Base-by-base conservation (phyloP, 1,140 invertebrate species). In the Parasteatoda tepidariorum region DNA sequence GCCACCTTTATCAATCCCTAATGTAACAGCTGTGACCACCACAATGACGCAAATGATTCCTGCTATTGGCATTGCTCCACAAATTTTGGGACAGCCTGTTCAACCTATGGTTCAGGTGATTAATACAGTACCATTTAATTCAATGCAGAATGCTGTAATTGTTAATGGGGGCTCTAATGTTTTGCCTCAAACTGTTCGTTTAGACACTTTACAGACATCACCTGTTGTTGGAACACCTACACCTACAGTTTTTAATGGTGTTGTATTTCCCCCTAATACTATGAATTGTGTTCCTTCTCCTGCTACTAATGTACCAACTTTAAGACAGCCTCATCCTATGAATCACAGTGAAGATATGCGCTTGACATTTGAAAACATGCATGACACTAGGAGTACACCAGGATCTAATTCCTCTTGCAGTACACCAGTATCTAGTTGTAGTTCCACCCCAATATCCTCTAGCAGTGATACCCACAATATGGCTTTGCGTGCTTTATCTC, bases 1-100 rank as follows among this genome's bases (percentile, higher is more conserved):
- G 90, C 93, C 93, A 24, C 92, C 93, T 9, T 88, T 93, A 30
- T 92, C 92, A 13, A 91, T 92, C 0, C 92, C 91, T 22, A 92
- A 93, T 88, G 91, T 93, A 1, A 94, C 93, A 1, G 93, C 92
- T 86, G 93, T 93, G 0, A 93, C 93, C 1, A 92, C 92, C 15
- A 91, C 93, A 26, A 91, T 94, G 7, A 92, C 92, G 24, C 93
- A 93, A 89, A 92, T 93, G 0, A 92, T 93, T 70, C 91, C 91
- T 7, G 90, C 91, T 2, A 91, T 89, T 54, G 87, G 89, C 26
- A 86, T 92, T 9, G 90, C 91, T 7, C 92, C 92, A 85, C 92
- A 92, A 87, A 91, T 93, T 2, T 89, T 93, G 31, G 92, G 92
- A 2, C 94, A 95, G 87, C 94, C 93, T 22, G 85, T 86, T 28